A percentile compares a stretch with the other conserved stretches of the same genome.
Evolutionary conservation across 2,113 vertebrate genomes (phyloP).

Genomic region (Passer montanus): DNA sequence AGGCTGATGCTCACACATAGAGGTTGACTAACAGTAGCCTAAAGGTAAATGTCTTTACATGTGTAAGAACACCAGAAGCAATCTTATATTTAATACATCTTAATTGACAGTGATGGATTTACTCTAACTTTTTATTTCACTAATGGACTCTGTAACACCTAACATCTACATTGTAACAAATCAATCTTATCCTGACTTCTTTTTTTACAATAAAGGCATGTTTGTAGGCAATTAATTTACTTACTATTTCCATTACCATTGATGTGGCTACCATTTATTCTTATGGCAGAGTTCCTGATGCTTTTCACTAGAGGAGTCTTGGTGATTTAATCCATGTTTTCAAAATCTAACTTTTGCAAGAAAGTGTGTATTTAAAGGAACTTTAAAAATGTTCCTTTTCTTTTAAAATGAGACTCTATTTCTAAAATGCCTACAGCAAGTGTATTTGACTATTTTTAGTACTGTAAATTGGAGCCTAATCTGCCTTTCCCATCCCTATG

Average conservation of each 20-base stretch:
- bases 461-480: background rate
- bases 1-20: background rate
- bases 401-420: background rate
- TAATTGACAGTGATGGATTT: constrained; percentile 36
- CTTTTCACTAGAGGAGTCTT: background rate
- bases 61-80: background rate
- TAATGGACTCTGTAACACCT: constrained; percentile 8
- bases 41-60: background rate
- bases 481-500: background rate
- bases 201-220: background rate
- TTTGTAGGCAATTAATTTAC: background rate
- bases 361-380: background rate
- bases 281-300: background rate
- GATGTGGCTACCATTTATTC: background rate
- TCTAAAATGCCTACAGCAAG: background rate
- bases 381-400: background rate
- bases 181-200: background rate
- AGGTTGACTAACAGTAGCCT: background rate
- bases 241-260: background rate
- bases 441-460: background rate
- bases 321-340: background rate
- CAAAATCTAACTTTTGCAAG: background rate
- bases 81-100: background rate
- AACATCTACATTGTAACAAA: background rate
- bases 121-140: constrained; percentile 19